Conservation (phyloP, 2,888 invertebrate genomes). For the Netelia inedita region DNA sequence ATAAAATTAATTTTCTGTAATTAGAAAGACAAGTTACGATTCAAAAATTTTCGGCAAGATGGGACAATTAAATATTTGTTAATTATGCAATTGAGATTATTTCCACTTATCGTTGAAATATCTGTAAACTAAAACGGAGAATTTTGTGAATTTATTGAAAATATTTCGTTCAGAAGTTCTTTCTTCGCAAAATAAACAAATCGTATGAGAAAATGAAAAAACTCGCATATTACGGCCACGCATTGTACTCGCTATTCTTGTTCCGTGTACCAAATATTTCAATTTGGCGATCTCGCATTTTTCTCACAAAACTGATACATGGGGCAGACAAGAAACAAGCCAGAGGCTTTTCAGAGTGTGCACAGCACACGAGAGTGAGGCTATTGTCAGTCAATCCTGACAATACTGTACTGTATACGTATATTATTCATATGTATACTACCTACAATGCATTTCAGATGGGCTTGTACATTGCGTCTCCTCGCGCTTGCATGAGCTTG, state of each 20-base stretch:
- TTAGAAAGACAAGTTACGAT: too few species aligned
- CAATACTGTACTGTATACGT: background rate
- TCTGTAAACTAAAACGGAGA: too few species aligned
- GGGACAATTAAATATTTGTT: too few species aligned
- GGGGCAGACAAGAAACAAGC: background rate
- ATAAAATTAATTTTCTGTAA: too few species aligned
- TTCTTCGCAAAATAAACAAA: too few species aligned
- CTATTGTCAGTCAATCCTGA: background rate
- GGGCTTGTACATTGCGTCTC: background rate
- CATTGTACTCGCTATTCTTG: background rate
- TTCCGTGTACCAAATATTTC: background rate
- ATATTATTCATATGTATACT: background rate
- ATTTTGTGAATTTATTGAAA: too few species aligned
- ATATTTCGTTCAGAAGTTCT: too few species aligned
- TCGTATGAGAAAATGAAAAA: too few species aligned
- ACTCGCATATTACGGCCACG: background rate
- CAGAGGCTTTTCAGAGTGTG: background rate
- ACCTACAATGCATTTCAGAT: background rate
- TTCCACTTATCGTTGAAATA: too few species aligned
- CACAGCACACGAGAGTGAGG: background rate
- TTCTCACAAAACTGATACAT: background rate
- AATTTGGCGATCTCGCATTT: background rate
- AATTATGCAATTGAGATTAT: too few species aligned
- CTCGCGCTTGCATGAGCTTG: slow-evolving; percentile 13
- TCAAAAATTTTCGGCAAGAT: too few species aligned